Evolutionary conservation across 2,113 vertebrate genomes (phyloP).

Genomic region (Terrapene triunguis): DNA sequence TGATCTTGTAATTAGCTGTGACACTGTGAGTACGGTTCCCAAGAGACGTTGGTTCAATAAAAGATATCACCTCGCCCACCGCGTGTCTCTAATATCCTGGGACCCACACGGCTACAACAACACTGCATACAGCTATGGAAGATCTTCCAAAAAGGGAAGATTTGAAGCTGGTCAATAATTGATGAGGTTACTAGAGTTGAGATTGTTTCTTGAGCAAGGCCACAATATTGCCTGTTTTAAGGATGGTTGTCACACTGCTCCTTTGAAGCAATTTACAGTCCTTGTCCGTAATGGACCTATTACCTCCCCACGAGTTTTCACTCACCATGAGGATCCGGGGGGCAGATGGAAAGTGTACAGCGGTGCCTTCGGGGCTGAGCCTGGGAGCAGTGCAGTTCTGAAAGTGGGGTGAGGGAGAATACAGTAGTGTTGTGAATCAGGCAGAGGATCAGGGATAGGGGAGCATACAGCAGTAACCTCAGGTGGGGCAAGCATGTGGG

Average conservation of each 20-base stretch:
- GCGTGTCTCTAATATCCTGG: too few relatives aligned
- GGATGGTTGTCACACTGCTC: neutral
- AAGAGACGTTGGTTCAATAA: too few relatives aligned
- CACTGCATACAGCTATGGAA: too few relatives aligned
- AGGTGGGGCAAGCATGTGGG: neutral
- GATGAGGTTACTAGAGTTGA: neutral
- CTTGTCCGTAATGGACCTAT: neutral
- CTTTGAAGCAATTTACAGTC: neutral
- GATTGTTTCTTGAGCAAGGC: neutral
- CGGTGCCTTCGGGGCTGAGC: neutral
- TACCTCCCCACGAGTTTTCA: rapidly evolving
- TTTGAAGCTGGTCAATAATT: neutral
- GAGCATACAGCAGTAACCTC: neutral
- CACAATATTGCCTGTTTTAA: rapidly evolving
- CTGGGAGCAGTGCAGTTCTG: neutral
- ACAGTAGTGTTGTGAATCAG: neutral
- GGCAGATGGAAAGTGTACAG: neutral
- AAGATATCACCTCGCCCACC: too few relatives aligned
- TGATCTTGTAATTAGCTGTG: neutral
- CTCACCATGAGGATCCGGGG: neutral
- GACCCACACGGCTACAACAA: too few relatives aligned
- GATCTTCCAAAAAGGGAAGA: neutral
- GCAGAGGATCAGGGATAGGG: neutral
- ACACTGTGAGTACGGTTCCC: neutral
- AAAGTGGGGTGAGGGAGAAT: rapidly evolving